Percentiles rank a stretch among this genome's conserved stretches.
These are phyloP conservation scores for Oryzias melastigma DNA, from an alignment of 2,113 vertebrate species.

Conservation along the genomic window DNA sequence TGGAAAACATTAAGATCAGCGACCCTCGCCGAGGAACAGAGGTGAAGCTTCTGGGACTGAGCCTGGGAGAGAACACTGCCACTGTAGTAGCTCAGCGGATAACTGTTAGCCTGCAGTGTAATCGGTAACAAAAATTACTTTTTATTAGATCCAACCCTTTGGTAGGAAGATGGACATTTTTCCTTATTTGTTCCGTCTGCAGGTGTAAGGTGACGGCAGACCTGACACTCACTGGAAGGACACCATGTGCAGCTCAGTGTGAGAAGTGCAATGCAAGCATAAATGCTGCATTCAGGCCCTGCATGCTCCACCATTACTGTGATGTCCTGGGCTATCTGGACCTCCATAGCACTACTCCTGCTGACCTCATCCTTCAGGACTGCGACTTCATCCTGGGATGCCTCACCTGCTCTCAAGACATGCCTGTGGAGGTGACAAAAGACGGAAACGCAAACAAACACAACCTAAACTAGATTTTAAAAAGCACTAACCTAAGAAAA, in stretches of 20 bases:
- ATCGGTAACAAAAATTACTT: slow-evolving; percentile 56
- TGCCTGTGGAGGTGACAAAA: slow-evolving; percentile 63
- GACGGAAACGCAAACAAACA: neutral
- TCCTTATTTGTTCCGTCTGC: slow-evolving; percentile 1
- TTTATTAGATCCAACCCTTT: neutral
- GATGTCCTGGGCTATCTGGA: slow-evolving; percentile 80
- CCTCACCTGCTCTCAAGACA: slow-evolving; percentile 77
- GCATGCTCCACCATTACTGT: slow-evolving; percentile 78
- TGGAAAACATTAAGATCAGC: slow-evolving; percentile 72
- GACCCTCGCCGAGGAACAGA: slow-evolving; percentile 77
- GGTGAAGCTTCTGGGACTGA: slow-evolving; percentile 76
- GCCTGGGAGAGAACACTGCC: slow-evolving; percentile 77
- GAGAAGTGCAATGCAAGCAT: slow-evolving; percentile 78
- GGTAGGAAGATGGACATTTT: neutral
- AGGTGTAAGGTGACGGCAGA: slow-evolving; percentile 82
- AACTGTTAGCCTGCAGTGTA: slow-evolving; percentile 78
- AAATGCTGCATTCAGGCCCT: slow-evolving; percentile 71
- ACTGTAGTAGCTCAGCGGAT: slow-evolving; percentile 70
- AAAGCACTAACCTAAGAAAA: neutral
- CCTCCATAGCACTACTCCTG: slow-evolving; percentile 68
- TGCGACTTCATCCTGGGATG: slow-evolving; percentile 72
- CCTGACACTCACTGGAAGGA: slow-evolving; percentile 67
- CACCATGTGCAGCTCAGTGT: slow-evolving; percentile 74
- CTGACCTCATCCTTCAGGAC: slow-evolving; percentile 79
- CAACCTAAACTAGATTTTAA: neutral